Conservation (phyloP, 2,888 invertebrate genomes). For the Pammene fasciana region DNA sequence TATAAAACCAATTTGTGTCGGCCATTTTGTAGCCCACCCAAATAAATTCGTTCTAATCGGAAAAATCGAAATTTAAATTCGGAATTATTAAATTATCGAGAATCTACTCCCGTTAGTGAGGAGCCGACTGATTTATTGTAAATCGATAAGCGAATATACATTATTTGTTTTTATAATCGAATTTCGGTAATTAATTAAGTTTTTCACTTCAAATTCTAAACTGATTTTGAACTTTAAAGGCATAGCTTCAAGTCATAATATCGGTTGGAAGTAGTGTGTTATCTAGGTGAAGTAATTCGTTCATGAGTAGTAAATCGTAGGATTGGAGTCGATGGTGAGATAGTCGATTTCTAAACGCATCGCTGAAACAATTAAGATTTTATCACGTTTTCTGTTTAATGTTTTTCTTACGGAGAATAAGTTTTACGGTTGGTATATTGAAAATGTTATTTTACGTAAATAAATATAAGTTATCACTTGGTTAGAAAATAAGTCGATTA, state of each 20-base stretch:
- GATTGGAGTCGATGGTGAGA: conserved; percentile 26
- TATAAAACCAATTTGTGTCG: conserved; percentile 57
- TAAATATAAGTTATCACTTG: neutral
- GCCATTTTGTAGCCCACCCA: conserved; percentile 49
- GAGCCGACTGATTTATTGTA: conserved; percentile 40
- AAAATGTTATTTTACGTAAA: neutral
- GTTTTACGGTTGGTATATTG: conserved; percentile 7
- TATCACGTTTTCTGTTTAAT: conserved; percentile 22
- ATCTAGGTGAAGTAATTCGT: conserved; percentile 20
- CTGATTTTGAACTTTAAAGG: neutral
- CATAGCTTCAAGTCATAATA: neutral
- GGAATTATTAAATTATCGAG: conserved; percentile 34
- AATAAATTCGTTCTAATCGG: conserved; percentile 42
- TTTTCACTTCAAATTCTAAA: neutral
- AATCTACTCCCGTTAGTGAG: conserved; percentile 44
- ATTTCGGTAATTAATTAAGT: conserved; percentile 34
- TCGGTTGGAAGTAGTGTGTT: neutral
- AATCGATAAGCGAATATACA: conserved; percentile 41
- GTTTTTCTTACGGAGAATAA: neutral
- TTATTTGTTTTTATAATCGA: conserved; percentile 33
- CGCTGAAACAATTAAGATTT: conserved; percentile 33
- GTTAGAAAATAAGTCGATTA: no score
- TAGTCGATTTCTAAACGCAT: conserved; percentile 35
- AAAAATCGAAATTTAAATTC: conserved; percentile 38
- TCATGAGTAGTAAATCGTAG: conserved; percentile 29